Conservation (phyloP, 2,888 invertebrate genomes). For the Ectemnius cavifrons region DNA sequence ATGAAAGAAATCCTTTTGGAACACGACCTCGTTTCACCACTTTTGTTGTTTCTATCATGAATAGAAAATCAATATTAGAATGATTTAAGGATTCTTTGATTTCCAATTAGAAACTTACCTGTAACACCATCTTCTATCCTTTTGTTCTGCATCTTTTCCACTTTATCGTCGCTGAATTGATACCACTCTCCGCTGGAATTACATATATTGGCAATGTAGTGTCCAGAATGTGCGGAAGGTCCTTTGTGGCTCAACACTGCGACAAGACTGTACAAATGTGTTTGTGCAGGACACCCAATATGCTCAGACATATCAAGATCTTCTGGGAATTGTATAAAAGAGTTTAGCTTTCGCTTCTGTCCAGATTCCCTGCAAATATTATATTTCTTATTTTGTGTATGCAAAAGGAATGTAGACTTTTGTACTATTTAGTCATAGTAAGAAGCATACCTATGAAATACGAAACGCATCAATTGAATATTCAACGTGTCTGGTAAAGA, state of each 20-base stretch:
- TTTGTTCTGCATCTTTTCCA: constrained; percentile 77
- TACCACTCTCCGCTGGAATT: constrained; percentile 81
- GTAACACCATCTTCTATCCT: constrained; percentile 73
- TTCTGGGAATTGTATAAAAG: constrained; percentile 82
- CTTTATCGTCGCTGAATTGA: constrained; percentile 83
- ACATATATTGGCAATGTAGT: constrained; percentile 80
- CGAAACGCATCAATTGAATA: constrained; percentile 82
- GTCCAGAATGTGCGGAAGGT: constrained; percentile 83
- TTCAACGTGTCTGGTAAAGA: constrained; percentile 81
- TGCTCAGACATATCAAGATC: constrained; percentile 81
- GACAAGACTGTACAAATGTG: constrained; percentile 80
- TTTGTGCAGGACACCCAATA: constrained; percentile 69
- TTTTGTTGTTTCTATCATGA: constrained; percentile 67
- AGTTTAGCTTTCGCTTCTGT: constrained; percentile 82
- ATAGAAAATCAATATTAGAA: neutral
- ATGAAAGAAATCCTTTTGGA: constrained; percentile 78
- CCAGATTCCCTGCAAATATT: constrained; percentile 78
- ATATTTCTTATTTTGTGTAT: neutral
- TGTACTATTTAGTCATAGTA: neutral
- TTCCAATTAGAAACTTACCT: constrained; percentile 54
- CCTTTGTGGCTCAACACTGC: constrained; percentile 85
- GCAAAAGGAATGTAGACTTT: neutral
- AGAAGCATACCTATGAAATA: constrained; percentile 80
- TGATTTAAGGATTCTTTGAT: neutral
- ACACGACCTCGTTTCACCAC: constrained; percentile 72